Evolutionary conservation across 2,797 vertebrate genomes (phyloP).

Genomic region (Spondyliosoma cantharus): DNA sequence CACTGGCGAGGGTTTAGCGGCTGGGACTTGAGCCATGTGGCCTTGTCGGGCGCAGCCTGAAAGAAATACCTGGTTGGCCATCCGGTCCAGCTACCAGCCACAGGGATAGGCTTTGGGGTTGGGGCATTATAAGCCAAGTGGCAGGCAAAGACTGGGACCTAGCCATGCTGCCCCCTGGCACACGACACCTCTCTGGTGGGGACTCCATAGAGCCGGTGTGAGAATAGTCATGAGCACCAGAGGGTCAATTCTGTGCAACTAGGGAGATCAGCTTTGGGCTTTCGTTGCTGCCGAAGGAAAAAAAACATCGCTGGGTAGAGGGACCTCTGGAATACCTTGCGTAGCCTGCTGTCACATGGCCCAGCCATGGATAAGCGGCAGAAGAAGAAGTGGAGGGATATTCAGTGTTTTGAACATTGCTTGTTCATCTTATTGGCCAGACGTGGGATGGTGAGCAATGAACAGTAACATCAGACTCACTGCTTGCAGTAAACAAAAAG

Average conservation of each 20-base stretch:
- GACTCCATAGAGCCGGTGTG: no score
- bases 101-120: neutral
- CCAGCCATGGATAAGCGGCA: neutral
- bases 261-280: no score
- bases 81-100: neutral
- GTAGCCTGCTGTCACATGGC: neutral
- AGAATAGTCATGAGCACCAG: no score
- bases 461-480: conserved; percentile 44
- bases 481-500: conserved; percentile 19
- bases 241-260: no score
- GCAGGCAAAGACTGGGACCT: neutral
- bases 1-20: neutral
- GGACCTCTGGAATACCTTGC: neutral
- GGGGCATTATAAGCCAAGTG: neutral
- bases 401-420: neutral
- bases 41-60: neutral
- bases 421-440: neutral
- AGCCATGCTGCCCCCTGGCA: no score
- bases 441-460: conserved; percentile 13
- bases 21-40: neutral
- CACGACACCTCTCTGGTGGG: no score
- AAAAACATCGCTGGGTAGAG: neutral
- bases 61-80: neutral
- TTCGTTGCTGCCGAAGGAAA: neutral
- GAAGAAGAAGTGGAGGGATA: neutral